Conservation (phyloP, 2,888 invertebrate genomes). For the Alitta virens region DNA sequence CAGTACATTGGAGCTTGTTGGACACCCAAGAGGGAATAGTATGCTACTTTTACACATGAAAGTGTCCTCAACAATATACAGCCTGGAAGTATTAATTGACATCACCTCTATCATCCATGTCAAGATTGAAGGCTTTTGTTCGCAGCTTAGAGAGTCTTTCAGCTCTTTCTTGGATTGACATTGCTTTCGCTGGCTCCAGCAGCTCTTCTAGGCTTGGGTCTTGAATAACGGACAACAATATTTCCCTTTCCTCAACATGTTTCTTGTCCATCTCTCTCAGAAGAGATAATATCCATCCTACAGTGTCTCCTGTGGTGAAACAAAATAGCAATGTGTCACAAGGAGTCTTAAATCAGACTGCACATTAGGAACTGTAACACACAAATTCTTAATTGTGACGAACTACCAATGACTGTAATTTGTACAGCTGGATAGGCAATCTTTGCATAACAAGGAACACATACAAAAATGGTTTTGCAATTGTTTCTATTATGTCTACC, state of each 20-base stretch:
- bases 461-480: not conserved
- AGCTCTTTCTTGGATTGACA: conserved; percentile 50
- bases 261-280: conserved; percentile 40
- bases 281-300: conserved; percentile 37
- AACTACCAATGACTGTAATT: no score
- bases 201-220: conserved; percentile 49
- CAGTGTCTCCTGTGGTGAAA: conserved; percentile 13
- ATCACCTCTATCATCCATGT: conserved; percentile 36
- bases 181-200: conserved; percentile 36
- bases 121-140: conserved; percentile 36
- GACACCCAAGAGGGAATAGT: no score
- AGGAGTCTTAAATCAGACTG: no score
- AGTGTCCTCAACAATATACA: no score
- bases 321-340: not conserved
- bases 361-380: no score
- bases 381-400: no score
- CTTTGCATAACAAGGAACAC: not conserved
- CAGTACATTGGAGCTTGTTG: no score
- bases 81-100: no score
- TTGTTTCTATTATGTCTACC: not conserved
- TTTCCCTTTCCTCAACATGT: conserved; percentile 47
- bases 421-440: no score
- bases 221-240: conserved; percentile 44
- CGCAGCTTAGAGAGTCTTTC: conserved; percentile 51
- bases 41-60: no score